A percentile compares a stretch with the other conserved stretches of the same genome.
Evolutionary conservation across 2,797 vertebrate species (phyloP).

Genomic region (Dendrocincla fuliginosa): DNA sequence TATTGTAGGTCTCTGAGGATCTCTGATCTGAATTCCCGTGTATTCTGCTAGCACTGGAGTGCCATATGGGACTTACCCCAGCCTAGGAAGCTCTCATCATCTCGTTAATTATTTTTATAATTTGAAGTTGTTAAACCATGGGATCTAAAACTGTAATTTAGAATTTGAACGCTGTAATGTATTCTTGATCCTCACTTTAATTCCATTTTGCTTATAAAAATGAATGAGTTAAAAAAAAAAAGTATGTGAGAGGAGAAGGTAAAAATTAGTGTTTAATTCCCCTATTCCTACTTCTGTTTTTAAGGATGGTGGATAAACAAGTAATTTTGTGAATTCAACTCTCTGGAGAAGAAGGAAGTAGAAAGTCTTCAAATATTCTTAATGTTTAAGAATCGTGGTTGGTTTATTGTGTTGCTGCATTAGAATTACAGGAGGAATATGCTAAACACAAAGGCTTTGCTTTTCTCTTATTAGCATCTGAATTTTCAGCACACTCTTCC

Average conservation of each 20-base stretch:
- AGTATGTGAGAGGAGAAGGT: neutral
- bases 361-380: neutral
- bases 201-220: neutral
- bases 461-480: neutral
- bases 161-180: neutral
- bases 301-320: neutral
- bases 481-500: neutral
- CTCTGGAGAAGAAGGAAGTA: neutral
- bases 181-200: neutral
- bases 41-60: neutral
- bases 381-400: accelerated
- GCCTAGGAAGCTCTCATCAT: neutral
- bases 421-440: neutral
- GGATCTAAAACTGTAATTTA: neutral
- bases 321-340: neutral
- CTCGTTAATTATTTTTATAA: conserved; percentile 52
- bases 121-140: conserved; percentile 11
- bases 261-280: neutral
- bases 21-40: neutral
- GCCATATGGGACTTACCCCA: neutral
- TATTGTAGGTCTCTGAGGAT: neutral
- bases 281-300: neutral
- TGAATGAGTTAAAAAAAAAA: neutral
- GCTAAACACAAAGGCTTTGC: neutral
- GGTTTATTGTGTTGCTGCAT: neutral